Evolutionary conservation across 2,797 vertebrate genomes (phyloP), one percentile per base, ranked within the genome.

Genomic region (Fundulus diaphanus): DNA sequence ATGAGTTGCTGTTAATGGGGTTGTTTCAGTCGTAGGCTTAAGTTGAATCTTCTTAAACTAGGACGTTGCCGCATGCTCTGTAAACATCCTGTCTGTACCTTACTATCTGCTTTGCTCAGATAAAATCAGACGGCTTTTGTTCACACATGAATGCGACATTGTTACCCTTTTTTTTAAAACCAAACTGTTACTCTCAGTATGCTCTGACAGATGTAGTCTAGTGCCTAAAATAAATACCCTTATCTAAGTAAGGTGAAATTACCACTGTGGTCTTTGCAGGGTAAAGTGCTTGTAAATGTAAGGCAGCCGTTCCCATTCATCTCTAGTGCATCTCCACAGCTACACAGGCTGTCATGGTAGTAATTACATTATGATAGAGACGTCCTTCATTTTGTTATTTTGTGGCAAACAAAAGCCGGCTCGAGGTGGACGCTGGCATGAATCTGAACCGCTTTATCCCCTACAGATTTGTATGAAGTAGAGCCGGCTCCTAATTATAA

Each of bases 11-110:
- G 42, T 42, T 8, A 42, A 7, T 42, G 33, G 71, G 31, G 86
- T 74, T 67, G 72, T 65, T 20, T 44, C 33, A 1, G 31, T 33
- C 7, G 31, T 15, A 27, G 3, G 13, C 13, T 66, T 12, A 11
- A 54, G 69, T 40, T 42, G 16, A 61, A 72, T 72, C 72, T 68
- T 70, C 35, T 44, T 59, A 67, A 29, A 72, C 69, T 75, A 57
- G 67, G 33, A 68, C 59, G 8, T 44, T 11, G 20, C 16, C 46
- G 5, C 8, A 0, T 11, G 33, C 49, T 77, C 70, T 61, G 49
- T 74, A 79, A 81, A 88, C 83, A 85, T 88, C 80, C 82, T 51
- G 83, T 72, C 49, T 44, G n/a, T 22, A 8, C 52, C 18, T 56
- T 56, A 31, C 8, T 59, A 18, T 59, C 4, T 40, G 18, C 51